Evolutionary conservation across 2,888 invertebrate species (phyloP), one percentile per base, ranked within the genome.

Genomic region (Melieria omissa): DNA sequence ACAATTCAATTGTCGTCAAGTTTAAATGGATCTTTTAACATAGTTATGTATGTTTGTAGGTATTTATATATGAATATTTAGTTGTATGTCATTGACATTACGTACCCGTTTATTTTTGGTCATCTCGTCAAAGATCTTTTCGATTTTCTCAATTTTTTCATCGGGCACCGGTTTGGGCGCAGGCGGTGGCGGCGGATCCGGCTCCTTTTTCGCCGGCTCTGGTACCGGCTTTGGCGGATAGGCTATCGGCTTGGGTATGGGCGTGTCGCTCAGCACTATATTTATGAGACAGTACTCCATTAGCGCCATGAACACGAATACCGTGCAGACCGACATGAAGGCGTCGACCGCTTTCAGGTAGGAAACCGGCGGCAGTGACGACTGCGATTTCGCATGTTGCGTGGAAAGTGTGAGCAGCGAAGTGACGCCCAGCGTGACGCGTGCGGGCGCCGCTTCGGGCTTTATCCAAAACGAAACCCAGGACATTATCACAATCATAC

Each of bases 381-480:
- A 94, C 85, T 96, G 96, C 76, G 95, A 96, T 88, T 96, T 96
- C 12, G 96, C 96, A 85, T 96, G 96, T 83, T 96, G 96, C 3
- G 96, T 96, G 12, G 95, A 95, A 3, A 96, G 88, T 4, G 96
- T 96, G 65, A 96, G 90, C 55, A 96, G 88, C 46, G 96, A 96
- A 73, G 96, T 96, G 72, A 97, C 96, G 16, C 97, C 97, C 0
- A 97, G 89, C 0, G 97, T 97, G 44, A 97, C 97, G 5, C 97
- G 90, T 29, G 97, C 97, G 0, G 97, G 97, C 5, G 96, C 96
- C 0, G 96, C 96, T 87, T 97, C 97, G 0, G 96, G 96, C 85
- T 96, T 96, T 80, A 97, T 96, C 96, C 96, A 97, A 88, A 97
- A 97, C 0, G 96, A 96, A 5, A 96, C 94, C 96, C 96, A 96